Evolutionary conservation across 2,113 vertebrate species (phyloP).

Genomic region (Synchiropus splendidus): DNA sequence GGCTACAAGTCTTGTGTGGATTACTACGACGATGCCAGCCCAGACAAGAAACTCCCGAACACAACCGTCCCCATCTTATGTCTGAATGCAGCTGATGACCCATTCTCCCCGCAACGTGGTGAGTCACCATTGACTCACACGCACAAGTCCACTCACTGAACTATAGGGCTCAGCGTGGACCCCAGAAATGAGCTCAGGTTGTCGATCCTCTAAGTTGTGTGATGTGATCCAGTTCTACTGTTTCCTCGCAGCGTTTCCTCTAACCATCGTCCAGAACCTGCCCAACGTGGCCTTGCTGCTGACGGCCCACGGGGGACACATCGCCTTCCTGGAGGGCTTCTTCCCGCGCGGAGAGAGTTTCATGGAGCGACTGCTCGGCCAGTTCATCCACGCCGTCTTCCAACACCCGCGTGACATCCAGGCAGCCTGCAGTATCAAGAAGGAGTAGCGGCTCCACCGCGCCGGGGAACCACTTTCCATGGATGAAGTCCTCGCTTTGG

Average conservation of each 20-base stretch:
- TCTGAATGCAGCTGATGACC: slow-evolving; percentile 76
- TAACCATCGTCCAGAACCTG: slow-evolving; percentile 45
- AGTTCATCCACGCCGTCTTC: slow-evolving; percentile 61
- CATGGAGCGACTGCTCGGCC: slow-evolving; percentile 67
- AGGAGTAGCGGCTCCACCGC: slow-evolving; percentile 4
- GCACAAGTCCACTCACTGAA: too few relatives aligned
- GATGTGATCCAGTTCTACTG: too few relatives aligned
- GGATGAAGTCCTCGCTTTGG: too few relatives aligned
- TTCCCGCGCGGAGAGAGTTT: slow-evolving; percentile 62
- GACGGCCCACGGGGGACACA: slow-evolving; percentile 71
- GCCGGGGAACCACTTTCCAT: too few relatives aligned
- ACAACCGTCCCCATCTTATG: slow-evolving; percentile 70
- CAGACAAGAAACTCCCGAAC: slow-evolving; percentile 57
- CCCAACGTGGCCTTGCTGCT: slow-evolving; percentile 67
- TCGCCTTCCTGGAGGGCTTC: slow-evolving; percentile 75
- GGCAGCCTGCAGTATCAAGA: slow-evolving; percentile 39
- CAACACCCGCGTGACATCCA: slow-evolving; percentile 55
- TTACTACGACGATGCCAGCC: slow-evolving; percentile 72
- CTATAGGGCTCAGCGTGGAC: too few relatives aligned
- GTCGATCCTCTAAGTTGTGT: too few relatives aligned
- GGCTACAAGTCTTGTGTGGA: slow-evolving; percentile 68
- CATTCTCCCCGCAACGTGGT: slow-evolving; percentile 71
- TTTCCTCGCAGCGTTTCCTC: slow-evolving; percentile 69
- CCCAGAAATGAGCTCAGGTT: too few relatives aligned
- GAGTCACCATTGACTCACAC: too few relatives aligned